Percentiles rank a stretch among this genome's conserved stretches.
Conservation (phyloP, 2,888 invertebrate species). For the Drosophila percnosoma region DNA sequence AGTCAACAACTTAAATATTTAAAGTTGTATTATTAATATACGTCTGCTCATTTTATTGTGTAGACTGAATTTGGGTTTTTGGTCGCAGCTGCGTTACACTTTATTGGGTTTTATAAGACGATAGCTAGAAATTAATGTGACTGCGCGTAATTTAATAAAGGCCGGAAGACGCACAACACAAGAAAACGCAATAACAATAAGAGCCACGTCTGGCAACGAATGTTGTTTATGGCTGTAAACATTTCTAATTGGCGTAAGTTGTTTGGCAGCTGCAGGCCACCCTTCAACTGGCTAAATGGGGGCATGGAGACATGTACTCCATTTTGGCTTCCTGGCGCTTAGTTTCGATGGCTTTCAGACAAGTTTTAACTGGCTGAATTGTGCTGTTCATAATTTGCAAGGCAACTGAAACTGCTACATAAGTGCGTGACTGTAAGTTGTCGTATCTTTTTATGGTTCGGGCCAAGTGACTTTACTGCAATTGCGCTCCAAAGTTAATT, state of each 20-base stretch:
- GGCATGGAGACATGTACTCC: neutral
- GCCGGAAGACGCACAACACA: constrained; percentile 26
- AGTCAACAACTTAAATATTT: constrained; percentile 10
- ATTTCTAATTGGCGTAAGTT: constrained; percentile 70
- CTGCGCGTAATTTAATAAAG: constrained; percentile 70
- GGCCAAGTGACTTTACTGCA: constrained; percentile 34
- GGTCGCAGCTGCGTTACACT: constrained; percentile 53
- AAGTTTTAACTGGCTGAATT: constrained; percentile 6
- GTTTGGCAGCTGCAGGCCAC: constrained; percentile 53
- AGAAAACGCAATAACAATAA: constrained; percentile 29
- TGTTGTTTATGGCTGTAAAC: constrained; percentile 74
- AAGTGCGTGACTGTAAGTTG: constrained; percentile 39
- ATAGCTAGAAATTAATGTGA: constrained; percentile 61
- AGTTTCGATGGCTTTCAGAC: neutral
- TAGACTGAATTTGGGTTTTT: constrained; percentile 22
- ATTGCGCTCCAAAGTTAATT: constrained; percentile 52
- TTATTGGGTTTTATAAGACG: constrained; percentile 57
- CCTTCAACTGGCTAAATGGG: constrained; percentile 9
- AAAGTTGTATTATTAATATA: constrained; percentile 14
- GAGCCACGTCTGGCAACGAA: constrained; percentile 50
- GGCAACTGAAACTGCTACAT: constrained; percentile 30
- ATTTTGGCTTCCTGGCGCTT: neutral
- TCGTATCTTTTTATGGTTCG: constrained; percentile 55
- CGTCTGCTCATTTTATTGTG: constrained; percentile 18
- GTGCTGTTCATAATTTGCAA: constrained; percentile 46